Conservation (phyloP, 1,140 invertebrate species). For the Pemphigus obesinymphae region DNA sequence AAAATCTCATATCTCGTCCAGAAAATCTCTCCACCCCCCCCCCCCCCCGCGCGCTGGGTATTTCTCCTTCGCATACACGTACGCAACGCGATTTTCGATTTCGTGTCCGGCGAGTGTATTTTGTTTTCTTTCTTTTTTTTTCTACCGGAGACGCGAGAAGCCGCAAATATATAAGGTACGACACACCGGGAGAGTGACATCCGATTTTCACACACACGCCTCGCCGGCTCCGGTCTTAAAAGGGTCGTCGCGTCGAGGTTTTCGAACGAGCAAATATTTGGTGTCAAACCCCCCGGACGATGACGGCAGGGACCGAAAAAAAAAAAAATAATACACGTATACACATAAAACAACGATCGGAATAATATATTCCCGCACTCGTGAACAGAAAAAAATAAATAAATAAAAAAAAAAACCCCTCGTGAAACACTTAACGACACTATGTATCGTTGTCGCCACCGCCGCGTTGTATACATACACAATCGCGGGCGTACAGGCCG, state of each 20-base stretch:
- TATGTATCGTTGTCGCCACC: neutral
- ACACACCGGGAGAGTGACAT: neutral
- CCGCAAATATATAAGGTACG: neutral
- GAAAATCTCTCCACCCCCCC: too few species aligned
- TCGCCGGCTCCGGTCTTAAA: neutral
- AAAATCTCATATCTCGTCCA: slow-evolving; percentile 23
- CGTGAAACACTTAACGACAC: slow-evolving; percentile 40
- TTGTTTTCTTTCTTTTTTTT: neutral
- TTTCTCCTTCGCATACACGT: too few species aligned
- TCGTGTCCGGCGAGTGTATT: neutral
- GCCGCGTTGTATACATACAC: neutral
- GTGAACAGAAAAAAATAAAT: neutral
- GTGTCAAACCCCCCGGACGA: slow-evolving; percentile 3
- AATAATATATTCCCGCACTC: neutral
- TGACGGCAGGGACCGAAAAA: neutral
- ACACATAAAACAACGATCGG: slow-evolving; percentile 5
- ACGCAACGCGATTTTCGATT: too few species aligned
- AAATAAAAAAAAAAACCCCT: too few species aligned
- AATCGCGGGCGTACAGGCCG: neutral
- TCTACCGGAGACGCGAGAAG: neutral
- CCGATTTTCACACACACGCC: slow-evolving; percentile 18
- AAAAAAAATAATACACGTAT: neutral
- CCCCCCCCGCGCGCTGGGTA: neutral
- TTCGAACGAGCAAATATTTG: slow-evolving; percentile 40
- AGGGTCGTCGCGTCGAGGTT: neutral